These are phyloP conservation scores for Agriopis marginaria DNA, from an alignment of 2,888 invertebrate species.

Conservation along the genomic window DNA sequence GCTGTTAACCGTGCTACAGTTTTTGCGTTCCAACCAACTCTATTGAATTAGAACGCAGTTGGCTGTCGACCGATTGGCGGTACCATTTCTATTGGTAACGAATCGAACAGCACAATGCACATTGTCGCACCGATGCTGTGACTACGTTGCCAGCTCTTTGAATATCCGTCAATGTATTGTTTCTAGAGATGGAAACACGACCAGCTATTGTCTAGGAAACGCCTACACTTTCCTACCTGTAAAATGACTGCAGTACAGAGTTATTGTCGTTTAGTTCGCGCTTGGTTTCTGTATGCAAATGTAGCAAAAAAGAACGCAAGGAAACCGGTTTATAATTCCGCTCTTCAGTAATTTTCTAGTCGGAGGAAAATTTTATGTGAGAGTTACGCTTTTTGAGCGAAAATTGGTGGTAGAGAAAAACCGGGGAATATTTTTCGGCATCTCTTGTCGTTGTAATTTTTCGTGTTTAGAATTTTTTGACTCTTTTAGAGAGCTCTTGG, in stretches of 20 bases:
- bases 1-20: not conserved
- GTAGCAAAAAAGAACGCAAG: constrained; percentile 53
- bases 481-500: constrained; percentile 9
- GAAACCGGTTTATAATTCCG: constrained; percentile 54
- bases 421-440: constrained; percentile 34
- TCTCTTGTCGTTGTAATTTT: constrained; percentile 34
- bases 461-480: constrained; percentile 35
- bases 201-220: constrained; percentile 65
- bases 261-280: constrained; percentile 65
- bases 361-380: constrained; percentile 38
- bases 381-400: constrained; percentile 37
- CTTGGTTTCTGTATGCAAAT: constrained; percentile 59
- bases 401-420: constrained; percentile 37
- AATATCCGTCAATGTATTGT: constrained; percentile 66
- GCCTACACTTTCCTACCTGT: constrained; percentile 68
- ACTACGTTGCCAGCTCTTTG: constrained; percentile 49
- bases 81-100: constrained; percentile 46
- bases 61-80: constrained; percentile 50
- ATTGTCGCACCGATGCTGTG: constrained; percentile 53
- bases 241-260: constrained; percentile 65
- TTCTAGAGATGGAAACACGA: constrained; percentile 53
- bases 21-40: constrained; percentile 16
- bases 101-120: constrained; percentile 55
- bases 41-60: constrained; percentile 59
- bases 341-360: constrained; percentile 48